Conservation (phyloP, 2,888 invertebrate species). For the Nomada hirtipes region DNA sequence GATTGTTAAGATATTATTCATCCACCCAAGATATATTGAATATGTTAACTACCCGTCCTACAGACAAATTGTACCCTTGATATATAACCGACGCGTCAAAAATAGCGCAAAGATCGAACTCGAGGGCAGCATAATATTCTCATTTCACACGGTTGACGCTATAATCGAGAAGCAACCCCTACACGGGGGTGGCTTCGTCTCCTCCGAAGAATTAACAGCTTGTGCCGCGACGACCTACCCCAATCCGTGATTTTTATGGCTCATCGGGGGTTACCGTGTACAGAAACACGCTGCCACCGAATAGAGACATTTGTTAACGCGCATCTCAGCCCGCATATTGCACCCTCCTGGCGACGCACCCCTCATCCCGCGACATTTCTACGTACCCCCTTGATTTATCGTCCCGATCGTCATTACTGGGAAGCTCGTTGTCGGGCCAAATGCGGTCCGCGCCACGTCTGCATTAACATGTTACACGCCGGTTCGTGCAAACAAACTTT, state of each 20-base stretch:
- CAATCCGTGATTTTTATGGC: conserved; percentile 75
- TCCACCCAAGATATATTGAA: not conserved
- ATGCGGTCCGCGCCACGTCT: conserved; percentile 70
- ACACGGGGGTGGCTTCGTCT: conserved; percentile 14
- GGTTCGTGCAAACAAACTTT: conserved; percentile 74
- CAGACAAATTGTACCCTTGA: not conserved
- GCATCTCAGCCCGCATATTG: conserved; percentile 74
- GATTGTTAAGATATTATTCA: no score
- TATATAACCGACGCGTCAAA: not conserved
- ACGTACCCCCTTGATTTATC: conserved; percentile 80
- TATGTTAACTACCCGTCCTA: not conserved
- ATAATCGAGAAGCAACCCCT: conserved; percentile 57
- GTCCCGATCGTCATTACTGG: conserved; percentile 81
- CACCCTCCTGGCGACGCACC: conserved; percentile 62
- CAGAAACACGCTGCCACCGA: conserved; percentile 69
- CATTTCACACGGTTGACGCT: conserved; percentile 66
- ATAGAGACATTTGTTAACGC: conserved; percentile 82
- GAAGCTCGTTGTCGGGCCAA: conserved; percentile 77
- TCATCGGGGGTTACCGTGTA: conserved; percentile 66
- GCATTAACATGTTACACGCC: conserved; percentile 71
- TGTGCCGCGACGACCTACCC: conserved; percentile 63
- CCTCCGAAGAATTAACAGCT: conserved; percentile 59
- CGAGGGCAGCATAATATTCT: conserved; percentile 58
- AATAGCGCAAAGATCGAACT: conserved; percentile 11
- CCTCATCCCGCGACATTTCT: conserved; percentile 56